Evolutionary conservation across 2,888 invertebrate genomes (phyloP).

Genomic region (Agrochola lychnidis): DNA sequence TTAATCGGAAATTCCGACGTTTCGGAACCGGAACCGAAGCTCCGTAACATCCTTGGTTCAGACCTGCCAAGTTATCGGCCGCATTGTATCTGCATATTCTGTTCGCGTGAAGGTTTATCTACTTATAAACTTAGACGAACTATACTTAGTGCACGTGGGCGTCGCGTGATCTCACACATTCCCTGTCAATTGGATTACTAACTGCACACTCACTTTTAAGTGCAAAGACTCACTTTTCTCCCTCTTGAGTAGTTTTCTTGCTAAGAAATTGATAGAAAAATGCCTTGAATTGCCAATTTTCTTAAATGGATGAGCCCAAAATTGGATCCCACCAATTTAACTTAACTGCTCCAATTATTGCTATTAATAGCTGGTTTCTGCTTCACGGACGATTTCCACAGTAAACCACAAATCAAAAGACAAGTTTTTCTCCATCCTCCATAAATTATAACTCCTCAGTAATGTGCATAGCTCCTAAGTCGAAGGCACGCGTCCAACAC

Average conservation of each 20-base stretch:
- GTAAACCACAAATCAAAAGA: conserved; percentile 1
- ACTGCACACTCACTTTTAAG: conserved; percentile 33
- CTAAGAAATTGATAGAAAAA: neutral
- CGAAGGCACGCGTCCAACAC: conserved; percentile 40
- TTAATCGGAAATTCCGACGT: too few species aligned
- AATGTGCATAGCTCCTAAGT: conserved; percentile 35
- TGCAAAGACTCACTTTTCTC: conserved; percentile 9
- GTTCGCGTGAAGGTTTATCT: conserved; percentile 22
- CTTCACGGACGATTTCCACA: neutral
- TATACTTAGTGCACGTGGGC: conserved; percentile 27
- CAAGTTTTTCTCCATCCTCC: conserved; percentile 9
- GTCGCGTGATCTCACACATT: conserved; percentile 46
- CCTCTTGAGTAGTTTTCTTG: neutral
- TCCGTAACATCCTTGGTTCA: too few species aligned
- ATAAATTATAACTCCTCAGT: conserved; percentile 30
- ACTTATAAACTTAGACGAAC: conserved; percentile 27
- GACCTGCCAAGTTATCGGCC: too few species aligned
- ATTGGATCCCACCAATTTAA: neutral
- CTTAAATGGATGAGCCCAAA: neutral
- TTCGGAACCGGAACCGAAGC: too few species aligned
- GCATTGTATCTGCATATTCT: conserved; percentile 21
- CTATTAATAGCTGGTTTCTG: neutral
- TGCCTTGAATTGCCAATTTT: neutral
- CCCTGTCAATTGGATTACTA: conserved; percentile 60
- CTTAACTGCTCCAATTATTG: neutral